Percentiles rank a stretch among this genome's conserved stretches.
Evolutionary conservation across 2,888 invertebrate genomes (phyloP).

Genomic region (Diarsia brunnea): DNA sequence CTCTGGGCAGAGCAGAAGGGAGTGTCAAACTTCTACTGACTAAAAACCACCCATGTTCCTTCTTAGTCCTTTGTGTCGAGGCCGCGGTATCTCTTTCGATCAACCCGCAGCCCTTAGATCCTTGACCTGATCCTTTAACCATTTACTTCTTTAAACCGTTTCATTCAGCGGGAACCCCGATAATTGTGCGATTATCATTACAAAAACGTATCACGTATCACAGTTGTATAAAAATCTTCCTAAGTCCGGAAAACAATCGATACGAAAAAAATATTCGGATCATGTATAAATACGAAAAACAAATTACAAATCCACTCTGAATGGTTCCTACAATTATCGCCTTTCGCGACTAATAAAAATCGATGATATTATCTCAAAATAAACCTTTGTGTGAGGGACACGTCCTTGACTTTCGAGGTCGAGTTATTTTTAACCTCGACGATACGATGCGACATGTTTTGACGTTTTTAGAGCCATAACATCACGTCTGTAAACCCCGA

Average conservation of each 20-base stretch:
- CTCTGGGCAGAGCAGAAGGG: too few relatives aligned
- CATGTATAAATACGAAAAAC: constrained; percentile 5
- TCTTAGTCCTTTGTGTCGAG: too few relatives aligned
- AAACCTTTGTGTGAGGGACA: constrained; percentile 25
- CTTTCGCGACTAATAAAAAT: constrained; percentile 27
- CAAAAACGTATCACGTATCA: background rate
- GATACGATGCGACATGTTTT: constrained; percentile 22
- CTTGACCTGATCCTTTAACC: too few relatives aligned
- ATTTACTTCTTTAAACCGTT: background rate
- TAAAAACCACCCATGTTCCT: too few relatives aligned
- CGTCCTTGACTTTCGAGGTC: constrained; percentile 39
- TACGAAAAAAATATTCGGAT: background rate
- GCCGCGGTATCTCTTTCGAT: too few relatives aligned
- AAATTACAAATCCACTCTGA: background rate
- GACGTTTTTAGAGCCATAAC: background rate
- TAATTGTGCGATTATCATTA: background rate
- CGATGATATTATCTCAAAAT: constrained; percentile 34
- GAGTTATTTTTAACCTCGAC: constrained; percentile 24
- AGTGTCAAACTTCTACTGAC: too few relatives aligned
- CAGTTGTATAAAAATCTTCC: background rate
- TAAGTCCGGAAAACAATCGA: background rate
- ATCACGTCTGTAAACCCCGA: background rate
- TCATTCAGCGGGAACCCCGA: background rate
- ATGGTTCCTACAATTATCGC: constrained; percentile 8
- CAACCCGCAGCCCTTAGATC: too few relatives aligned